Conservation (phyloP, 2,888 invertebrate genomes). For the Caenorhabditis parvicauda region DNA sequence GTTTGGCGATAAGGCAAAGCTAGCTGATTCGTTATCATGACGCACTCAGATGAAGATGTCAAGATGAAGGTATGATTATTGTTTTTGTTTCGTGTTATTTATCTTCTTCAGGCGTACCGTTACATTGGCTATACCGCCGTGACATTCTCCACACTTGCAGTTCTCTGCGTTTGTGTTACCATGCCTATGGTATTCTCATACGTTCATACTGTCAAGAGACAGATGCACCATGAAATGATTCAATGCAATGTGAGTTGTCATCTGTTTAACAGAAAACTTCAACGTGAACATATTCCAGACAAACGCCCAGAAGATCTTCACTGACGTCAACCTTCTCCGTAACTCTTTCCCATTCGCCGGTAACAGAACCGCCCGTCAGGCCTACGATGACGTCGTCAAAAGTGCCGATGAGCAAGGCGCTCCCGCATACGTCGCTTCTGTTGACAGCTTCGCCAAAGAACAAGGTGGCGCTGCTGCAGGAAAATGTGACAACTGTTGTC, state of each 20-base stretch:
- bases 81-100: too few species aligned
- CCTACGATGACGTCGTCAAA: conserved; percentile 15
- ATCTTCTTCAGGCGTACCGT: conserved; percentile 32
- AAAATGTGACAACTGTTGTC: conserved; percentile 25
- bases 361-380: conserved; percentile 22
- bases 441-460: conserved; percentile 2
- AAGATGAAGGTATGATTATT: too few species aligned
- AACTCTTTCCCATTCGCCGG: conserved; percentile 14
- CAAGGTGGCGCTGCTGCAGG: background rate
- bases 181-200: conserved; percentile 37
- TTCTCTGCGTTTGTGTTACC: conserved; percentile 35
- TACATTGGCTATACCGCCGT: conserved; percentile 38
- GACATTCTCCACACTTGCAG: conserved; percentile 34
- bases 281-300: background rate
- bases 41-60: too few species aligned
- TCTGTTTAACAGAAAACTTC: background rate
- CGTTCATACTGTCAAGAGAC: conserved; percentile 33
- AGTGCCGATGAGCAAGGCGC: background rate
- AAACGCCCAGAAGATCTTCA: conserved; percentile 28
- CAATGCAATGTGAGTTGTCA: conserved; percentile 22
- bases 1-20: too few species aligned
- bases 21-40: too few species aligned
- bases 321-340: conserved; percentile 16
- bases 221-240: conserved; percentile 34
- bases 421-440: background rate